Evolutionary conservation across 2,113 vertebrate genomes (phyloP), one percentile per base, ranked within the genome.

Genomic region (Pterophyllum scalare): DNA sequence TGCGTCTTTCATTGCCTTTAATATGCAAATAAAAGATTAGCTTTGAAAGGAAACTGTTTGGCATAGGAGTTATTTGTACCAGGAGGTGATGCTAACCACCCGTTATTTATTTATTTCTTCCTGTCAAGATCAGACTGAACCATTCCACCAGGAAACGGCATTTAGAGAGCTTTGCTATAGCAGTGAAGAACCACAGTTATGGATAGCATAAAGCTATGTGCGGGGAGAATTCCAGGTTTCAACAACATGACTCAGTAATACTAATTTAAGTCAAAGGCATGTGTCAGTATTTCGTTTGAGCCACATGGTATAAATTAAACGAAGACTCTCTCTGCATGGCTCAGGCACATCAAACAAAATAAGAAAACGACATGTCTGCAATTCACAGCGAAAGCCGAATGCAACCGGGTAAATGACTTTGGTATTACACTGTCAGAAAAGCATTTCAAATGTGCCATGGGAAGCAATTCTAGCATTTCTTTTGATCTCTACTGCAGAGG

Each of bases 11-110:
- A 84, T 87, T 83, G 65, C 88, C 90, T 95, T 95, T 95, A 95
- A 93, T 92, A 94, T 95, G 95, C 90, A 94, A 96, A 96, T 95
- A 59, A 83, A 59, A 92, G 95, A 94, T 95, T 94, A 94, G 92
- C 90, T 89, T 67, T 65, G 82, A 84, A 92, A 79, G 87, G 85
- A 65, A 92, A 87, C 78, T 80, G 79, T 94, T 92, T 94, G 91
- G 91, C 84, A 85, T 74, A 65, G 67, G 78, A 85, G 78, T 60
- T 83, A 56, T 93, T 90, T 90, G 77, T 87, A 82, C 88, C 70
- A 79, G 75, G 88, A 91, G 79, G 89, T 91, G 84, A 89, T 75
- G 70, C 59, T 64, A 85, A 91, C 88, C 83, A 85, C 89, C 75
- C 87, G 75, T 60, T 76, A 72, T 61, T 43, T 40, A 8, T 35